Evolutionary conservation across 1,140 invertebrate genomes (phyloP).

Genomic region (Metopolophium dirhodum): DNA sequence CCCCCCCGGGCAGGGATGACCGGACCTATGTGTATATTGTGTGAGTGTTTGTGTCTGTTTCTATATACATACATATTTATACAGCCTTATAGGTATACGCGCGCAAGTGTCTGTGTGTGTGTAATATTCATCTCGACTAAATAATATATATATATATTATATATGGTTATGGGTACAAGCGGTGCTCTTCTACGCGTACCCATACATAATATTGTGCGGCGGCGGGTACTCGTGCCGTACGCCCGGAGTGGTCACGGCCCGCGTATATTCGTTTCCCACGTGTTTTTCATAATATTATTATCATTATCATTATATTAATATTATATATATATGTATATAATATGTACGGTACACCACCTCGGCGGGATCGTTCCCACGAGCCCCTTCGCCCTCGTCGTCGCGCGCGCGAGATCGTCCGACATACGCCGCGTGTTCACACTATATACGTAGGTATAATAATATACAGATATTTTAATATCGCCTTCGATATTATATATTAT

Average conservation of each 20-base stretch:
- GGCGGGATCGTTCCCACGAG: conserved; percentile 50
- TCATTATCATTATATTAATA: conserved; percentile 31
- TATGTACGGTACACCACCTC: conserved; percentile 24
- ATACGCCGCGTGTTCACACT: conserved; percentile 6
- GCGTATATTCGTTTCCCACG: conserved; percentile 54
- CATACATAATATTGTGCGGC: background rate
- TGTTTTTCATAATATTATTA: conserved; percentile 45
- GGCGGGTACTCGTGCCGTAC: conserved; percentile 21
- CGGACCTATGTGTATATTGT: background rate
- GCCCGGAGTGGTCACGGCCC: conserved; percentile 55
- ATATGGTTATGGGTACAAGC: background rate
- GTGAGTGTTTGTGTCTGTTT: background rate
- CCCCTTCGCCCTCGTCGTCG: conserved; percentile 22
- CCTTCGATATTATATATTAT: background rate
- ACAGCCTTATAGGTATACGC: background rate
- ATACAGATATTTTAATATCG: background rate
- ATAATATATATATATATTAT: background rate
- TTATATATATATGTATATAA: background rate
- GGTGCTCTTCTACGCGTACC: conserved; percentile 3
- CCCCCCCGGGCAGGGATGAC: conserved; percentile 46
- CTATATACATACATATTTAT: background rate
- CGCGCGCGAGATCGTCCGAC: conserved; percentile 22
- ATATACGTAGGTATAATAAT: background rate
- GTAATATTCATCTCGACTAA: background rate
- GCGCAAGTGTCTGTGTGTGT: background rate